Conservation (phyloP, 2,888 invertebrate species). For the Schizaphis graminum region DNA sequence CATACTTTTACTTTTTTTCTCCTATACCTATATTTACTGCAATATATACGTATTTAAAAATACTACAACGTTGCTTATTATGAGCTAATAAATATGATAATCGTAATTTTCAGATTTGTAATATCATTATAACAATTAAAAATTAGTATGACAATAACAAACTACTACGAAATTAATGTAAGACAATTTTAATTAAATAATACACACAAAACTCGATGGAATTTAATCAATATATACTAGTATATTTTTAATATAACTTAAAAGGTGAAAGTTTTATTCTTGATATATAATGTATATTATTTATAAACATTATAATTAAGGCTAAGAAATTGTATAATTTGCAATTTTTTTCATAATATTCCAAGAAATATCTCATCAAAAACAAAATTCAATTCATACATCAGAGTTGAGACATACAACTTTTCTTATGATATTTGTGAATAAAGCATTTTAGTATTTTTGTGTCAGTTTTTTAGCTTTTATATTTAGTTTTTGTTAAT, state of each 20-base stretch:
- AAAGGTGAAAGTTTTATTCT: constrained; percentile 41
- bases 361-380: too few species aligned
- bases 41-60: neutral
- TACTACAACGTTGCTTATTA: neutral
- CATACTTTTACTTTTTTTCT: neutral
- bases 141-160: neutral
- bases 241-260: neutral
- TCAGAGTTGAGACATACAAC: too few species aligned
- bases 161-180: neutral
- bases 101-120: neutral
- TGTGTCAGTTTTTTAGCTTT: too few species aligned
- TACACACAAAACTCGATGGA: neutral
- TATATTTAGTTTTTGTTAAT: too few species aligned
- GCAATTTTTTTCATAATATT: too few species aligned
- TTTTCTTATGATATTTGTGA: too few species aligned
- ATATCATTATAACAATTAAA: neutral
- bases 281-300: neutral
- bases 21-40: neutral
- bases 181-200: neutral
- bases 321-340: too few species aligned
- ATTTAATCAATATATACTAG: neutral
- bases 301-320: too few species aligned
- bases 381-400: too few species aligned
- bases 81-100: neutral
- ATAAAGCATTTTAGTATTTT: too few species aligned